Conservation (phyloP, 2,888 invertebrate genomes). For the Norana najaformis region DNA sequence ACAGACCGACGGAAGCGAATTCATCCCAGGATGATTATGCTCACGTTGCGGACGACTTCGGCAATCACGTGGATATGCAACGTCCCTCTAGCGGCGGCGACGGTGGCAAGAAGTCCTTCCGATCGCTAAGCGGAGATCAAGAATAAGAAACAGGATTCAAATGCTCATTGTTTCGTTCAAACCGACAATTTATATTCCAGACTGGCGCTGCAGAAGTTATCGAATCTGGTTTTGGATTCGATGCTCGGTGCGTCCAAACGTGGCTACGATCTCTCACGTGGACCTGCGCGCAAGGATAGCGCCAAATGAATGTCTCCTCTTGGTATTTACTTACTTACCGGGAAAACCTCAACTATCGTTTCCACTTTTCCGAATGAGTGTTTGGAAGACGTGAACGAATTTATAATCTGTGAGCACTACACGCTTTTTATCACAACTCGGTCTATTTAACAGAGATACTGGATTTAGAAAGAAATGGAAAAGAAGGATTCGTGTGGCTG, state of each 20-base stretch:
- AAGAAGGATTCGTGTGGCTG: too few relatives aligned
- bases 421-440: not conserved
- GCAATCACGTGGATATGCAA: not conserved
- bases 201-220: not conserved
- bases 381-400: not conserved
- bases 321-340: not conserved
- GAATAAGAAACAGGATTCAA: not conserved
- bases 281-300: not conserved
- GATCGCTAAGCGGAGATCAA: not conserved
- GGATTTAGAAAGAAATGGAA: too few relatives aligned
- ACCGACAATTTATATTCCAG: too few relatives aligned
- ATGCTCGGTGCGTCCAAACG: not conserved
- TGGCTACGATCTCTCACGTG: not conserved
- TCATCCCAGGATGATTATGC: not conserved
- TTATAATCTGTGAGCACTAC: not conserved
- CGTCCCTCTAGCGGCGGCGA: not conserved
- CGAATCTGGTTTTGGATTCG: not conserved
- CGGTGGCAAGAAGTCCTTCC: not conserved
- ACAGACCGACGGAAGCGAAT: not conserved
- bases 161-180: conserved; percentile 7
- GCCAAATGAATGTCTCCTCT: conserved; percentile 5
- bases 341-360: not conserved
- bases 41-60: not conserved
- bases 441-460: too few relatives aligned
- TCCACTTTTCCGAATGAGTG: not conserved